A percentile compares a stretch with the other conserved stretches of the same genome.
phyloP scores from a whole-genome alignment of 2,888 invertebrate genomes.

The Thymelicus sylvestris region DNA sequence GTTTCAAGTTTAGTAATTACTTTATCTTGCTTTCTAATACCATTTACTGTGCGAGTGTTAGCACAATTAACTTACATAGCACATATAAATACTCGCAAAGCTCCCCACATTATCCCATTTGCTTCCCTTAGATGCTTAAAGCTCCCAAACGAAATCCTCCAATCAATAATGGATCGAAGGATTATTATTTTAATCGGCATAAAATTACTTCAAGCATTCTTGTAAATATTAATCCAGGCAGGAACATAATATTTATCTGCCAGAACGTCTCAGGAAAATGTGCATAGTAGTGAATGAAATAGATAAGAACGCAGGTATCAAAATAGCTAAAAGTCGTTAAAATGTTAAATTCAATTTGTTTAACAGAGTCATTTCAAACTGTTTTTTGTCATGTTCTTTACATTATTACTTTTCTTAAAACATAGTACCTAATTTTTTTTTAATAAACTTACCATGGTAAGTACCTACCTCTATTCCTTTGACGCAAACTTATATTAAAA shows the following conservation, averaged over 20 bases:
- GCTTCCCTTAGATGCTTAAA: slow-evolving; percentile 25
- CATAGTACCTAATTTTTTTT: too few species aligned
- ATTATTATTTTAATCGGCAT: slow-evolving; percentile 2
- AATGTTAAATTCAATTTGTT: background rate
- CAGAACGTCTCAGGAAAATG: background rate
- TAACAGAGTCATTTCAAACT: slow-evolving; percentile 33
- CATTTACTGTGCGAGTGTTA: slow-evolving; percentile 41
- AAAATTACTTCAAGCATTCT: slow-evolving; percentile 39
- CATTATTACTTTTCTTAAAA: too few species aligned
- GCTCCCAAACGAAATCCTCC: slow-evolving; percentile 6
- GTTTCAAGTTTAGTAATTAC: slow-evolving; percentile 42
- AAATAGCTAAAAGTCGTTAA: background rate
- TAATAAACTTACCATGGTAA: too few species aligned
- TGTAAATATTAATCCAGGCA: background rate
- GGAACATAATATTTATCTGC: too few species aligned
- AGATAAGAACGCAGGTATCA: background rate
- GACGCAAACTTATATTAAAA: too few species aligned
- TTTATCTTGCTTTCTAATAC: slow-evolving; percentile 2
- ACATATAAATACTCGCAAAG: slow-evolving; percentile 39
- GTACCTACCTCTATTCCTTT: too few species aligned
- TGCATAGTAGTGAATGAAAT: background rate
- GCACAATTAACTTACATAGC: slow-evolving; percentile 41
- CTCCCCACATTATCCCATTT: slow-evolving; percentile 40
- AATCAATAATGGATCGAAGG: background rate
- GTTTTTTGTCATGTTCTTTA: background rate